These are phyloP conservation scores for Psix sp. DNA, from an alignment of 1,140 invertebrate genomes.

Conservation along the genomic window DNA sequence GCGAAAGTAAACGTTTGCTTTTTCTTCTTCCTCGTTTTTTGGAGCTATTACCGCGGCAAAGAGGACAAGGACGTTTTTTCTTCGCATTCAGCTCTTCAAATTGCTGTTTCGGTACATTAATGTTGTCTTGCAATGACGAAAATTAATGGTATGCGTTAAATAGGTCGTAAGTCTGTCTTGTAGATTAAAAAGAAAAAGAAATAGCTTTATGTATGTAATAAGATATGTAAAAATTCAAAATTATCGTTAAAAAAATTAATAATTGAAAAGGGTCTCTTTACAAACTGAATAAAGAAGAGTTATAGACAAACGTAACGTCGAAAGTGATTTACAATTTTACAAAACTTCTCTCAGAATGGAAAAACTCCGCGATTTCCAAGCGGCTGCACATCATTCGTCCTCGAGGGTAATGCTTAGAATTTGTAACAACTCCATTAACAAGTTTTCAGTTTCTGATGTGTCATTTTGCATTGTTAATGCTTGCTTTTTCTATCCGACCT, in stretches of 20 bases:
- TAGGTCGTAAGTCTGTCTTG: too few species aligned
- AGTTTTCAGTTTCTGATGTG: constrained; percentile 34
- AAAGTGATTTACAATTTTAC: constrained; percentile 35
- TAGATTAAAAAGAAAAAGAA: too few species aligned
- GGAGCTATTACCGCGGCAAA: constrained; percentile 19
- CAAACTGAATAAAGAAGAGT: too few species aligned
- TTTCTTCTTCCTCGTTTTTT: too few species aligned
- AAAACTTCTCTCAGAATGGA: constrained; percentile 24
- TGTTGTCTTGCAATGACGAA: constrained; percentile 17
- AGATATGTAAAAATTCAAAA: too few species aligned
- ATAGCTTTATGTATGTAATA: too few species aligned
- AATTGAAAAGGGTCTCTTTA: too few species aligned
- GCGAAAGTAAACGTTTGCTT: too few species aligned
- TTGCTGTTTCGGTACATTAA: constrained; percentile 11
- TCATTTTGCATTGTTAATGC: constrained; percentile 37
- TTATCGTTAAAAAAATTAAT: too few species aligned
- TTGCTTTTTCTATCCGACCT: constrained; percentile 2
- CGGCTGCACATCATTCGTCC: constrained; percentile 15
- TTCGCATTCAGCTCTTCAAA: constrained; percentile 23
- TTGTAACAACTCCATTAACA: constrained; percentile 42
- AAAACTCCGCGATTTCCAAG: constrained; percentile 37
- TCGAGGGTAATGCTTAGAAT: constrained; percentile 33
- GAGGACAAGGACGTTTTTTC: constrained; percentile 33
- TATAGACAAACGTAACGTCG: too few species aligned
- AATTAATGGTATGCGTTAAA: constrained; percentile 9